These are phyloP conservation scores for Anguilla obscura DNA, from an alignment of 2,797 vertebrate species.

Conservation along the genomic window DNA sequence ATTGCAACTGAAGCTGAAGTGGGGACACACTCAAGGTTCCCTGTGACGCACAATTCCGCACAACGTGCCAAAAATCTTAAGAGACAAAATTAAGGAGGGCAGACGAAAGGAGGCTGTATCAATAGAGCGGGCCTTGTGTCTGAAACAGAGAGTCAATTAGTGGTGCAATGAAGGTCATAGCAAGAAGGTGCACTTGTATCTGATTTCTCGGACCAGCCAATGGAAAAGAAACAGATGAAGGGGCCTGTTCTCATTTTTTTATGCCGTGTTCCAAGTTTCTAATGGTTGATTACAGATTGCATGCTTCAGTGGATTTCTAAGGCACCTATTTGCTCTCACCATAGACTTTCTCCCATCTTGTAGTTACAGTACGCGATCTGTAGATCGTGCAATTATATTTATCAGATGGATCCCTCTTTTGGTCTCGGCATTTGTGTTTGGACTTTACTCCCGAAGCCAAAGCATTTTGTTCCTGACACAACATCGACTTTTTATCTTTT, in stretches of 20 bases:
- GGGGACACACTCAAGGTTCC: conserved; percentile 39
- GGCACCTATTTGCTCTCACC: neutral
- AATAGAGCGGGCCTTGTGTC: conserved; percentile 22
- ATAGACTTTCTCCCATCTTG: neutral
- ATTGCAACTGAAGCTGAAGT: conserved; percentile 38
- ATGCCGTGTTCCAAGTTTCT: neutral
- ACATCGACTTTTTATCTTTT: conserved; percentile 35
- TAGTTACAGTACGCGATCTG: neutral
- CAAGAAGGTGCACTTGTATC: neutral
- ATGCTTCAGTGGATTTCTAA: neutral
- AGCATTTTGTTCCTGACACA: conserved; percentile 28
- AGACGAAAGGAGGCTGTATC: conserved; percentile 8
- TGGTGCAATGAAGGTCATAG: conserved; percentile 19
- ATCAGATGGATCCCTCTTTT: conserved; percentile 5
- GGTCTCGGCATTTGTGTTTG: neutral
- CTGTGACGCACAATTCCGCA: conserved; percentile 29
- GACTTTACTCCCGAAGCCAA: neutral
- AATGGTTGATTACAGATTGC: neutral
- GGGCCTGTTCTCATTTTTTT: neutral
- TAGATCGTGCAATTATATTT: conserved; percentile 6
- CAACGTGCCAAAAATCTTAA: conserved; percentile 32
- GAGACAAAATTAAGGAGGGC: conserved; percentile 24
- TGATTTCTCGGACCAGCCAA: conserved; percentile 7
- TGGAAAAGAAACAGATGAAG: neutral
- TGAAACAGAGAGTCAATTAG: conserved; percentile 29